Conservation (phyloP, 2,113 vertebrate genomes). For the Rhynchomys soricoides region DNA sequence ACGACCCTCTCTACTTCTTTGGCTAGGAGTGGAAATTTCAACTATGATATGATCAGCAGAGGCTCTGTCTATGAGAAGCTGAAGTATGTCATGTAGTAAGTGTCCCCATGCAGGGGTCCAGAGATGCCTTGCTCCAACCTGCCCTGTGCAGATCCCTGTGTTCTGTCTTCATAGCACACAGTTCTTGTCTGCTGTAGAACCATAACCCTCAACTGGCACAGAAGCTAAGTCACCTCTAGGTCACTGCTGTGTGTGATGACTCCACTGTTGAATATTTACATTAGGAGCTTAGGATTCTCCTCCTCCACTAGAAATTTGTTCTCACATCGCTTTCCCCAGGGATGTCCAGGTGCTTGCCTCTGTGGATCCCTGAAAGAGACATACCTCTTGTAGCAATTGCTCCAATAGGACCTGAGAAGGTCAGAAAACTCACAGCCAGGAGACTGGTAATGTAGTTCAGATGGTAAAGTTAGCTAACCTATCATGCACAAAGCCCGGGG, state of each 20-base stretch:
- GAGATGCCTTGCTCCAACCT: not conserved
- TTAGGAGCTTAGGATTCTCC: not conserved
- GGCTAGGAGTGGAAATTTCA: not conserved
- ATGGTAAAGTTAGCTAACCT: too few species aligned
- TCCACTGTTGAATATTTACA: not conserved
- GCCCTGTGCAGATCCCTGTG: not conserved
- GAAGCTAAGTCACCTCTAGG: not conserved
- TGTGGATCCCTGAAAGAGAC: not conserved
- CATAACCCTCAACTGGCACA: not conserved
- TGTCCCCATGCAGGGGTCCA: rapidly evolving
- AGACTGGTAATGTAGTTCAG: not conserved
- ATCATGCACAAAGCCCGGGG: not conserved
- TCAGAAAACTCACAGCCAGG: not conserved
- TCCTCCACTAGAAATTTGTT: not conserved
- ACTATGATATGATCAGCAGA: not conserved
- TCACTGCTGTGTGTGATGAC: not conserved
- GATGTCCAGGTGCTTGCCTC: not conserved
- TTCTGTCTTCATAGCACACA: not conserved
- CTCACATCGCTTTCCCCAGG: not conserved
- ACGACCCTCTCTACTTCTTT: not conserved
- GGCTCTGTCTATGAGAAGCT: not conserved
- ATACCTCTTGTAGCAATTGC: not conserved
- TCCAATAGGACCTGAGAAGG: not conserved
- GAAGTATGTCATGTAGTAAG: not conserved
- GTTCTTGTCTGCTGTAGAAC: not conserved